Percentiles rank a stretch among this genome's conserved stretches.
These are phyloP conservation scores for Sarotherodon lohbergeri DNA, from an alignment of 2,113 vertebrate genomes.

Conservation along the genomic window DNA sequence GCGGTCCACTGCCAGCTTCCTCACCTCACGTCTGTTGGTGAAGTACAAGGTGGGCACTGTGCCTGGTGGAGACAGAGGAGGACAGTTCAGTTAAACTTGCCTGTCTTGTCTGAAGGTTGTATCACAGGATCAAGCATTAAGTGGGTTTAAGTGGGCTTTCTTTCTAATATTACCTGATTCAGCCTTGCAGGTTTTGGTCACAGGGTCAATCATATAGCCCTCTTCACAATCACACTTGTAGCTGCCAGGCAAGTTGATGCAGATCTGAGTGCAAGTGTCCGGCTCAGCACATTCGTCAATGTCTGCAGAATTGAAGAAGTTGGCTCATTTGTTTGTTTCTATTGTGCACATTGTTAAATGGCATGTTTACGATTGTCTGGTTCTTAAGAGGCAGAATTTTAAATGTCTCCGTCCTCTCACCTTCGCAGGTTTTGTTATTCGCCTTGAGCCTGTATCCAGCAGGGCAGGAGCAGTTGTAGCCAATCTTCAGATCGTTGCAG, in stretches of 20 bases:
- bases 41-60: conserved; percentile 78
- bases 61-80: conserved; percentile 52
- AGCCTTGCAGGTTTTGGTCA: conserved; percentile 77
- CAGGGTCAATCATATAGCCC: conserved; percentile 77
- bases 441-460: conserved; percentile 71
- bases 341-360: not conserved
- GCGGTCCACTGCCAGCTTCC: conserved; percentile 77
- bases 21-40: conserved; percentile 81
- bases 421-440: conserved; percentile 74
- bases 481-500: conserved; percentile 79
- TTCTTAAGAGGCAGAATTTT: not conserved
- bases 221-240: conserved; percentile 81
- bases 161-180: conserved; percentile 61
- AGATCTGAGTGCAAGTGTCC: conserved; percentile 80
- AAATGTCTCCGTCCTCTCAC: conserved; percentile 50
- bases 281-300: conserved; percentile 80
- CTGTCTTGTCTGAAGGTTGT: not conserved
- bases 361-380: not conserved
- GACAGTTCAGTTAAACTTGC: not conserved
- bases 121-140: not conserved
- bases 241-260: conserved; percentile 79
- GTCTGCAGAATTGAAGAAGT: conserved; percentile 63
- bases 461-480: conserved; percentile 79
- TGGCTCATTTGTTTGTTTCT: not conserved
- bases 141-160: not conserved